phyloP scores from a whole-genome alignment of 2,888 invertebrate genomes.

The Dastarcus helophoroides region DNA sequence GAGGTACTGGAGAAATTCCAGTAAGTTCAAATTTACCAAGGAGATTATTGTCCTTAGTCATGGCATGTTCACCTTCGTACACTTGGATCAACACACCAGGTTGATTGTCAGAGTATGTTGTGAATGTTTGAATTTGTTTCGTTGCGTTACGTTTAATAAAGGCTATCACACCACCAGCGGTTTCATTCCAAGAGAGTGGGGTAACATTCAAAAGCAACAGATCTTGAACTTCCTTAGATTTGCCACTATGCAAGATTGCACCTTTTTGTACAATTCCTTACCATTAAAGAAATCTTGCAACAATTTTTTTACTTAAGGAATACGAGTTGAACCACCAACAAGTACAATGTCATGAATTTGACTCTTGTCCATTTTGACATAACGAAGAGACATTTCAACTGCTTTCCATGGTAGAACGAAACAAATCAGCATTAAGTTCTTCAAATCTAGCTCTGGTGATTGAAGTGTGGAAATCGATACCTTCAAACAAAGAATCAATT shows the following conservation, averaged over 20 bases:
- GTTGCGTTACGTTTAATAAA: conserved; percentile 89
- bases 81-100: too few species aligned
- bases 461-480: conserved; percentile 83
- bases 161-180: conserved; percentile 80
- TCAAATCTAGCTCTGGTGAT: conserved; percentile 89
- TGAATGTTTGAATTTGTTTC: too few species aligned
- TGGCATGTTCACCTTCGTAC: too few species aligned
- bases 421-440: conserved; percentile 83
- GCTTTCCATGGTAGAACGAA: conserved; percentile 86
- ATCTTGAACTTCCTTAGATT: conserved; percentile 73
- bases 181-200: conserved; percentile 75
- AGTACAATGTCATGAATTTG: conserved; percentile 74
- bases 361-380: conserved; percentile 85
- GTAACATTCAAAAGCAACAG: conserved; percentile 78
- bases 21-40: too few species aligned
- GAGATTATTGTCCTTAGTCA: too few species aligned
- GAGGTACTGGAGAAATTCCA: too few species aligned
- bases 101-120: too few species aligned
- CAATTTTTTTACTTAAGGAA: conserved; percentile 87
- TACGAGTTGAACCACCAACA: conserved; percentile 88
- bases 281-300: conserved; percentile 86
- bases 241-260: conserved; percentile 76
- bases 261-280: conserved; percentile 87
- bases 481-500: conserved; percentile 82
- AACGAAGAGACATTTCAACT: conserved; percentile 82